Base-by-base conservation (phyloP, 2,888 invertebrate genomes). In the Hermaeophaga mercurialis region DNA sequence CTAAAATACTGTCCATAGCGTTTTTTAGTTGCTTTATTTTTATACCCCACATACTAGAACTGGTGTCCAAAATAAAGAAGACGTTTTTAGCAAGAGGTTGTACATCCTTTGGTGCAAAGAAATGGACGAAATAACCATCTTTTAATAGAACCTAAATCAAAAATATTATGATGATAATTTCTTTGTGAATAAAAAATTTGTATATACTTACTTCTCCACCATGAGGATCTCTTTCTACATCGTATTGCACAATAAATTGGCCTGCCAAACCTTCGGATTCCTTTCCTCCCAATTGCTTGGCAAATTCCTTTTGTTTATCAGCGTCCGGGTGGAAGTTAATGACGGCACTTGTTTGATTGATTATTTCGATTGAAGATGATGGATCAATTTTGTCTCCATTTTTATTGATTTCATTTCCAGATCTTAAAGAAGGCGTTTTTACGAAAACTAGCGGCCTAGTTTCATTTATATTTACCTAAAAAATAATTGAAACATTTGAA, bases 1-100 rank as follows among this genome's bases (percentile, higher is more conserved):
- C 75, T 9, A 89, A 78, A 59, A 89, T 86, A 24, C 80, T 79
- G 57, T 76, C 73, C 84, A 87, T 85, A 31, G 87, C 85, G 36
- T 82, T 80, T 36, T 75, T 75, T 1, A 78, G 67, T 59, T 81
- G 79, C 43, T 68, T 61, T 1, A 81, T 72, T 66, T 80, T 80
- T 26, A 67, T 58, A 1, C 80, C 81, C 5, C 57, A 53, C 82
- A 82, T 82, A n/a, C 81, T 81, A 0, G 80, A 80, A 49, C 80
- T 80, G 6, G 77, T 72, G 63, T 83, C 82, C 53, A 82, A 67
- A 6, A 82, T 77, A 65, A 82, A 82, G 4, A 81, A 69, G 3
- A 81, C 78, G 62, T 80, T 78, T 56, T 81, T 80, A 6, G 71
- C 68, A 19, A 79, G 66, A 3, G 72, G 66, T 22, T 66, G 58